A percentile compares a stretch with the other conserved stretches of the same genome.
Evolutionary conservation across 1,140 invertebrate species (phyloP).

Genomic region (Musca vetustissima): DNA sequence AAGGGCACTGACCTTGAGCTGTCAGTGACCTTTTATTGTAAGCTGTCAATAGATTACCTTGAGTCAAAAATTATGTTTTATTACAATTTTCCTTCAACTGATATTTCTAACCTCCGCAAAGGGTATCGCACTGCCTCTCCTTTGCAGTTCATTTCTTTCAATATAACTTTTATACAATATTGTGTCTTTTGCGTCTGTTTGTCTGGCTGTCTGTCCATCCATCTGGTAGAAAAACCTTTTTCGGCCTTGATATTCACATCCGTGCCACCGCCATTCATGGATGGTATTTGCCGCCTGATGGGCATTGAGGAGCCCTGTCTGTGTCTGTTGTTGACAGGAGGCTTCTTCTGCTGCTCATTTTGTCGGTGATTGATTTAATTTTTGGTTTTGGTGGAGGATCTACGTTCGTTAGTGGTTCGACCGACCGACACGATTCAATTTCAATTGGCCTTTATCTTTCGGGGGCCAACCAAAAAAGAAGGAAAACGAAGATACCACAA

Average conservation of each 20-base stretch:
- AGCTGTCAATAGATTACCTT: no score
- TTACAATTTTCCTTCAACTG: no score
- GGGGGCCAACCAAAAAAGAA: background rate
- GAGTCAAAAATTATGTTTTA: no score
- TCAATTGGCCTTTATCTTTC: background rate
- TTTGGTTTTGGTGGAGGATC: no score
- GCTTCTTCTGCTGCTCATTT: background rate
- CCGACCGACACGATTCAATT: no score
- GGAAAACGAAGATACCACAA: slow-evolving; percentile 3
- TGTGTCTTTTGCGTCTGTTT: background rate
- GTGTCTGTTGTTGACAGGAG: slow-evolving; percentile 7
- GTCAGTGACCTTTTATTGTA: no score
- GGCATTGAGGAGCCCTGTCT: background rate
- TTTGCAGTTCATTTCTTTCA: no score
- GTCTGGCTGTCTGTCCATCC: slow-evolving; percentile 5
- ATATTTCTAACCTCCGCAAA: no score
- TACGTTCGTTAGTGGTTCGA: background rate
- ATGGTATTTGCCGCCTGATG: background rate
- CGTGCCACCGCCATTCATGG: background rate
- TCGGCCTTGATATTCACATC: background rate
- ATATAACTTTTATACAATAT: no score
- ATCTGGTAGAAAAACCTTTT: background rate
- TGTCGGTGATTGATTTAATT: slow-evolving; percentile 21
- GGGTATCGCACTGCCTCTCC: no score
- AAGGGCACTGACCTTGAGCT: no score